A percentile compares a stretch with the other conserved stretches of the same genome.
phyloP scores from a whole-genome alignment of 2,888 invertebrate species.

The Spodoptera exigua region DNA sequence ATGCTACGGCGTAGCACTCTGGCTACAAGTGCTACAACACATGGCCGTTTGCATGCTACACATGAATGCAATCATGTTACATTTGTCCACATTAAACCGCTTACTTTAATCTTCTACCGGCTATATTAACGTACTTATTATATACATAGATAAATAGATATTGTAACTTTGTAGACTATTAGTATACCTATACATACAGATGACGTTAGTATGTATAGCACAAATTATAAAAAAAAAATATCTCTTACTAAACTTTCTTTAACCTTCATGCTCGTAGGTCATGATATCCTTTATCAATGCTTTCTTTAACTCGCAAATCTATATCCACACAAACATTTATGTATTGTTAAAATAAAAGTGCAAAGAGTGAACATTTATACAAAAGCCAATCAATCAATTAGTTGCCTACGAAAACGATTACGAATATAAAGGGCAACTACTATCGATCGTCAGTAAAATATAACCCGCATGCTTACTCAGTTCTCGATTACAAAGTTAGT shows the following conservation, averaged over 20 bases:
- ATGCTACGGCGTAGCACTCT: conserved; percentile 43
- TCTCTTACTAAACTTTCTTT: too few species aligned
- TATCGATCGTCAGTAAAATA: conserved; percentile 38
- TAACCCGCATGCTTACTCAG: conserved; percentile 57
- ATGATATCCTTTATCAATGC: too few species aligned
- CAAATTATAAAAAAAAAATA: too few species aligned
- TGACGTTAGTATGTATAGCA: too few species aligned
- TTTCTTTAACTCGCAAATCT: too few species aligned
- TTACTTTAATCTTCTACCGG: conserved; percentile 31
- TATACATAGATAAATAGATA: background rate
- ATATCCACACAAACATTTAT: too few species aligned
- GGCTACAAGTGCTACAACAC: conserved; percentile 51
- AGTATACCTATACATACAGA: too few species aligned
- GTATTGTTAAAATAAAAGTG: too few species aligned
- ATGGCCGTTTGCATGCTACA: conserved; percentile 50
- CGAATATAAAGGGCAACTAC: conserved; percentile 19
- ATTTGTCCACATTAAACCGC: conserved; percentile 43
- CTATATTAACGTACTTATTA: conserved; percentile 1
- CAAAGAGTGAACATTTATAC: background rate
- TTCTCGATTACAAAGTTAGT: conserved; percentile 55
- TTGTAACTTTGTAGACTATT: too few species aligned
- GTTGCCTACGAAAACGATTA: conserved; percentile 1
- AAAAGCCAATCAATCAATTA: background rate
- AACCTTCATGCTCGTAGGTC: too few species aligned
- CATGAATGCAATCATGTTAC: conserved; percentile 60